Conservation (phyloP, 2,797 vertebrate species). For the Paramormyrops hopkinsi region DNA sequence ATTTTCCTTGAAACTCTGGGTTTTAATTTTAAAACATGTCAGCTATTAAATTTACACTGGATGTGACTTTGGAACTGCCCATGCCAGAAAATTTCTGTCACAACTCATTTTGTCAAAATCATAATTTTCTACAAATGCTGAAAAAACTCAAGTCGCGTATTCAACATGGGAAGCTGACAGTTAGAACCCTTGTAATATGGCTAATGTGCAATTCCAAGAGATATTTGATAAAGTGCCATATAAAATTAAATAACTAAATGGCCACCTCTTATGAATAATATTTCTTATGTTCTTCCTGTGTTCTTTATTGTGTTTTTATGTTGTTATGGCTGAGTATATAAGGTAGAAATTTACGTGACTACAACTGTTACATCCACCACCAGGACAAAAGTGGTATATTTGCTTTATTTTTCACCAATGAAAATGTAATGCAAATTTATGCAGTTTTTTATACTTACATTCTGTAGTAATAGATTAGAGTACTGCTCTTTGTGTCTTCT, state of each 20-base stretch:
- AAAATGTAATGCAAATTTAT: constrained; percentile 1
- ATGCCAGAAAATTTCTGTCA: neutral
- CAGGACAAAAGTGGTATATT: neutral
- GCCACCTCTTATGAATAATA: neutral
- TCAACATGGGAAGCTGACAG: neutral
- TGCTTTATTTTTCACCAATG: neutral
- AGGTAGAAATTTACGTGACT: neutral
- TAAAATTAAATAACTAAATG: neutral
- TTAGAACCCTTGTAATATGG: neutral
- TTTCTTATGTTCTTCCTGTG: neutral
- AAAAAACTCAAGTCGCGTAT: neutral
- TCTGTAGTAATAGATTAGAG: neutral
- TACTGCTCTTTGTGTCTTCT: neutral
- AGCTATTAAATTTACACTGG: neutral
- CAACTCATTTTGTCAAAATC: neutral
- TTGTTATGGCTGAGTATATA: neutral
- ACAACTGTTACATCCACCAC: neutral
- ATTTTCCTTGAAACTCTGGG: neutral
- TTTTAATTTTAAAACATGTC: neutral
- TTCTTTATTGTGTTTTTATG: neutral
- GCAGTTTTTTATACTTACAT: neutral
- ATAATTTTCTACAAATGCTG: neutral
- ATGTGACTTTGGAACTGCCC: neutral
- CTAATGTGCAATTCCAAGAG: neutral
- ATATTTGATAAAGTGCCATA: neutral